phyloP scores from a whole-genome alignment of 2,113 vertebrate species.

The Mus spicilegus region DNA sequence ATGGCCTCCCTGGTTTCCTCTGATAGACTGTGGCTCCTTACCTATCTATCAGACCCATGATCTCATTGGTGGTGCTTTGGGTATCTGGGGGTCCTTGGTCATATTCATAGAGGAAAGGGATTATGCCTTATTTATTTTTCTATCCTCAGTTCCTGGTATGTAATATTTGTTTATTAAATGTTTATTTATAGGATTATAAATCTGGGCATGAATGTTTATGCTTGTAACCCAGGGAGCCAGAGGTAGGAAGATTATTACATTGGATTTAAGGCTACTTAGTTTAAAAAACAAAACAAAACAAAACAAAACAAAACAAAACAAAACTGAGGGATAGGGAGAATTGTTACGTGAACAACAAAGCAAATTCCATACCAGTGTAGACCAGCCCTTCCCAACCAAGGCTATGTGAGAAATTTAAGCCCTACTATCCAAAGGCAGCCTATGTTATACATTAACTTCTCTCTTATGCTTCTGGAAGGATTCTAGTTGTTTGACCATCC shows the following conservation, averaged over 20 bases:
- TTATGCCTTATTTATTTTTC: slow-evolving; percentile 9
- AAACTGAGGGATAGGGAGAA: not conserved
- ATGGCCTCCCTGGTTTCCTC: not conserved
- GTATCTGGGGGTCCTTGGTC: not conserved
- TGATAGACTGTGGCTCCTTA: not conserved
- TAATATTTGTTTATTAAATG: slow-evolving; percentile 15
- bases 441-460: not conserved
- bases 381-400: not conserved
- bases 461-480: not conserved
- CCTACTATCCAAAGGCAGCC: not conserved
- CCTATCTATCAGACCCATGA: not conserved
- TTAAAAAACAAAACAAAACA: not conserved
- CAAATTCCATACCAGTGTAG: not conserved
- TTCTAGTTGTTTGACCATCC: not conserved
- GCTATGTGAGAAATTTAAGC: not conserved
- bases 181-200: slow-evolving; percentile 34
- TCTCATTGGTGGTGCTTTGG: not conserved
- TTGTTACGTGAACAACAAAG: not conserved
- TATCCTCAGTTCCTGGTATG: not conserved
- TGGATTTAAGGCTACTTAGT: not conserved
- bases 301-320: not conserved
- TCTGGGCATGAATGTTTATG: not conserved
- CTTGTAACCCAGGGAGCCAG: not conserved
- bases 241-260: not conserved
- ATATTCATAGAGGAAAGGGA: slow-evolving; percentile 14